Conservation (phyloP, 2,113 vertebrate genomes). For the Anguilla rostrata region DNA sequence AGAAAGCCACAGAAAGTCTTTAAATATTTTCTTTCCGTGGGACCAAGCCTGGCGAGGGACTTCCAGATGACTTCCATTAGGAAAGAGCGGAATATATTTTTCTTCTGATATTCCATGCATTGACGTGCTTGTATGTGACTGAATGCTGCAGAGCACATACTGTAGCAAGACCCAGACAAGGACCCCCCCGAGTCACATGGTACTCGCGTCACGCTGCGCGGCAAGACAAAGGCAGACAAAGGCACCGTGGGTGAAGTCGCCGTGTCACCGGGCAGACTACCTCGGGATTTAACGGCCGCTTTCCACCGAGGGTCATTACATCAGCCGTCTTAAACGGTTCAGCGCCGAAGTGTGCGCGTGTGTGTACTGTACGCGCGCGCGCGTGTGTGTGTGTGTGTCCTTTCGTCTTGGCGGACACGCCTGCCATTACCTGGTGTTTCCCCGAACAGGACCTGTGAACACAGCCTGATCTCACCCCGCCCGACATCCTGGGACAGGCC, state of each 20-base stretch:
- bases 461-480: slow-evolving; percentile 16
- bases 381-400: background rate
- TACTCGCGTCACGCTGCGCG: background rate
- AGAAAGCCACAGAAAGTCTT: too few relatives aligned
- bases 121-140: background rate
- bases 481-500: background rate
- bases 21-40: too few relatives aligned
- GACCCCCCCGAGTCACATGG: background rate
- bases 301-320: background rate
- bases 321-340: background rate
- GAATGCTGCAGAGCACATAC: background rate
- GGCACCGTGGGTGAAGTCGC: background rate
- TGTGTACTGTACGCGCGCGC: background rate
- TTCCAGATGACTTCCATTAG: too few relatives aligned
- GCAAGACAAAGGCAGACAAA: background rate
- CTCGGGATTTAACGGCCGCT: background rate
- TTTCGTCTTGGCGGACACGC: background rate
- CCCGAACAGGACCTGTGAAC: background rate
- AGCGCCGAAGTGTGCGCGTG: background rate
- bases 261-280: slow-evolving; percentile 1
- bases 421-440: background rate
- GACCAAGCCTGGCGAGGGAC: too few relatives aligned
- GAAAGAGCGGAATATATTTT: too few relatives aligned
- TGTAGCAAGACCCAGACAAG: background rate
- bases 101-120: too few relatives aligned